phyloP scores from a whole-genome alignment of 2,888 invertebrate genomes.

The Trichogramma evanescens region DNA sequence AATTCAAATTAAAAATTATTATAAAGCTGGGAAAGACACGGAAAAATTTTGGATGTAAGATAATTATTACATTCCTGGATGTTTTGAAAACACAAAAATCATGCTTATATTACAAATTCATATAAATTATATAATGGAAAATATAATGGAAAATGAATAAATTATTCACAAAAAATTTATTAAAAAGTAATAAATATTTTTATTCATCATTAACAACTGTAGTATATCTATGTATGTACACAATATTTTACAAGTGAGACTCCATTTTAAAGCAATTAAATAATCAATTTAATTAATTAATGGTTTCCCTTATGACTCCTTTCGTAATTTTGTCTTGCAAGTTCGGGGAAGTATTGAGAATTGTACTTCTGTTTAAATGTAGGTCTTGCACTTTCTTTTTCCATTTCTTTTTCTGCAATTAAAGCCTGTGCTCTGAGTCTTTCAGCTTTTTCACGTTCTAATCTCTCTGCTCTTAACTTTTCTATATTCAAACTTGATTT shows the following conservation, averaged over 20 bases:
- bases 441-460: conserved; percentile 77
- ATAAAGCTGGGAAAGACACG: too few relatives aligned
- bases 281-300: neutral
- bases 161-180: neutral
- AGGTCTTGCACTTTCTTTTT: conserved; percentile 33
- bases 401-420: conserved; percentile 60
- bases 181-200: neutral
- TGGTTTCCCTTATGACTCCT: conserved; percentile 7
- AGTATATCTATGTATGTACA: neutral
- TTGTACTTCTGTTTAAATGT: conserved; percentile 75
- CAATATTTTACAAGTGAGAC: neutral
- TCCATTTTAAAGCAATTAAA: neutral
- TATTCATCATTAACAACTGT: neutral
- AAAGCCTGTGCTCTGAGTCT: conserved; percentile 63
- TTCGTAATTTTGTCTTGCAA: conserved; percentile 69
- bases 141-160: neutral
- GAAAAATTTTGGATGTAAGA: too few relatives aligned
- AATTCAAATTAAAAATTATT: too few relatives aligned
- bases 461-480: conserved; percentile 66
- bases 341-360: conserved; percentile 91
- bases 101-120: too few relatives aligned
- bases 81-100: too few relatives aligned
- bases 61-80: too few relatives aligned
- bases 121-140: too few relatives aligned
- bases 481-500: conserved; percentile 50